These are phyloP conservation scores for Brachymystax lenok DNA, from an alignment of 2,797 vertebrate species.

Conservation along the genomic window DNA sequence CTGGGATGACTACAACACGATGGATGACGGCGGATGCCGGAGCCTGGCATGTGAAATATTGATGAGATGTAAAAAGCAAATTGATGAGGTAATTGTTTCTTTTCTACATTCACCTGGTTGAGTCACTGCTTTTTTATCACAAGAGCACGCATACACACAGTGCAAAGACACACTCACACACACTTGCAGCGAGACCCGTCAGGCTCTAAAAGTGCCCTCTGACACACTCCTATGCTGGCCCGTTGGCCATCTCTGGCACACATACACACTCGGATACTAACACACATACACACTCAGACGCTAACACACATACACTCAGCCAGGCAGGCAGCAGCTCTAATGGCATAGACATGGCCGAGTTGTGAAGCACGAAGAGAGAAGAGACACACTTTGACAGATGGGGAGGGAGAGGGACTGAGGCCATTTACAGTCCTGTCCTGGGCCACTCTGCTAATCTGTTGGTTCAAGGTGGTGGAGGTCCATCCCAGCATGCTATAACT, in stretches of 20 bases:
- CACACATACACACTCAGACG: constrained; percentile 20
- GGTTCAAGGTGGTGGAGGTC: too few species aligned
- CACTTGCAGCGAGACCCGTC: constrained; percentile 22
- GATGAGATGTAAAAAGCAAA: constrained; percentile 56
- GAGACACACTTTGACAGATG: constrained; percentile 22
- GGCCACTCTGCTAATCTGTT: neutral
- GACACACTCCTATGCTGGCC: neutral
- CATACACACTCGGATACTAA: constrained; percentile 2
- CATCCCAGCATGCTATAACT: too few species aligned
- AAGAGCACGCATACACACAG: constrained; percentile 26
- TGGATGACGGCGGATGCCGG: neutral
- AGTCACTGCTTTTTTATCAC: constrained; percentile 11
- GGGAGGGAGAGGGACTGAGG: constrained; percentile 2
- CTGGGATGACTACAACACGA: constrained; percentile 52
- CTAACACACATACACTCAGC: constrained; percentile 22
- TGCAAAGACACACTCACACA: constrained; percentile 24
- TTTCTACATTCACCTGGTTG: constrained; percentile 32
- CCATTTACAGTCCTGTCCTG: constrained; percentile 3
- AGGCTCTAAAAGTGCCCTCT: constrained; percentile 17
- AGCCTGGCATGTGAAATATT: constrained; percentile 64
- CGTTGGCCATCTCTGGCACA: neutral
- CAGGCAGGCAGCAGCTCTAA: constrained; percentile 26
- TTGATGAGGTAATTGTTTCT: constrained; percentile 62
- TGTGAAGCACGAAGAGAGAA: constrained; percentile 29
- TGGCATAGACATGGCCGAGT: constrained; percentile 32